These are phyloP conservation scores for Zygogramma bicolorata DNA, from an alignment of 2,888 invertebrate genomes.

Conservation along the genomic window DNA sequence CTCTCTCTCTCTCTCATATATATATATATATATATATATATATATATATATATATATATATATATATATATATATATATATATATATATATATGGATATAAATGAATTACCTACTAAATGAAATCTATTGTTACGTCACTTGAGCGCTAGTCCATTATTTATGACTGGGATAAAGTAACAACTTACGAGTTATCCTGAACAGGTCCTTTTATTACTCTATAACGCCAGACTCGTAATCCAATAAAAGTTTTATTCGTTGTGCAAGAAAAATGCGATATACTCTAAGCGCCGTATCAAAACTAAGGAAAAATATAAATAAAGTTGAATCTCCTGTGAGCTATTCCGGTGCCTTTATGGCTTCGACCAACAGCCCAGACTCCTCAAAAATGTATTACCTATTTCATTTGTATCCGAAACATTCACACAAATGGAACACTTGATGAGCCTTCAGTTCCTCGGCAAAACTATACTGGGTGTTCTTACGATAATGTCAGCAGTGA, in stretches of 20 bases:
- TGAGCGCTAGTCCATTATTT: background rate
- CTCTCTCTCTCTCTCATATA: too few species aligned
- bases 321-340: slow-evolving; percentile 30
- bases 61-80: too few species aligned
- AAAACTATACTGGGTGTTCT: background rate
- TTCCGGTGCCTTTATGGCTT: slow-evolving; percentile 26
- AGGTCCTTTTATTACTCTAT: slow-evolving; percentile 27
- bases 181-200: slow-evolving; percentile 16
- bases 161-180: background rate
- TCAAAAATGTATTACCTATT: slow-evolving; percentile 35
- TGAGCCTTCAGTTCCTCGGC: background rate
- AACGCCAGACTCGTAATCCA: slow-evolving; percentile 26
- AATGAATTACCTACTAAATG: too few species aligned
- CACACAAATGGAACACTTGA: slow-evolving; percentile 15
- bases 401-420: slow-evolving; percentile 30
- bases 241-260: slow-evolving; percentile 38
- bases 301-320: slow-evolving; percentile 37
- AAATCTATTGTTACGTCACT: too few species aligned
- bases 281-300: slow-evolving; percentile 36
- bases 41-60: too few species aligned
- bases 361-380: slow-evolving; percentile 16
- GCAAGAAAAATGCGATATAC: slow-evolving; percentile 36
- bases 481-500: too few species aligned
- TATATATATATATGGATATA: too few species aligned
- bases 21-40: too few species aligned